These are phyloP conservation scores for Dynastes tityus DNA, from an alignment of 2,888 invertebrate species.

Conservation along the genomic window DNA sequence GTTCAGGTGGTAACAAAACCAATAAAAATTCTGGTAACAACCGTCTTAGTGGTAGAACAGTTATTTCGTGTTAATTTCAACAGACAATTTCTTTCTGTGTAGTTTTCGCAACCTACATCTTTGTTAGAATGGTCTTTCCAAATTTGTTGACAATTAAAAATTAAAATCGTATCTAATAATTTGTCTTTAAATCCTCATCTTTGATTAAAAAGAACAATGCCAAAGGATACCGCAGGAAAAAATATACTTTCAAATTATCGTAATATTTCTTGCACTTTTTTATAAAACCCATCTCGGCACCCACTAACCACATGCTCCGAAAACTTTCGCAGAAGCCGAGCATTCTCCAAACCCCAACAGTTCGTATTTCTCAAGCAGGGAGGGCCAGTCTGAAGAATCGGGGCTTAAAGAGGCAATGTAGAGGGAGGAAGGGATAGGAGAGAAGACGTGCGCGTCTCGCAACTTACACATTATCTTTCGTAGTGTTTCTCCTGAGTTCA, in stretches of 20 bases:
- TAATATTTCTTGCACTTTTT: conserved; percentile 29
- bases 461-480: conserved; percentile 35
- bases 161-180: too few relatives aligned
- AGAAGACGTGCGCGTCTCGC: conserved; percentile 4
- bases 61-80: too few relatives aligned
- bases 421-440: neutral
- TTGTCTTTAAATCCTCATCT: too few relatives aligned
- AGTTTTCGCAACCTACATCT: too few relatives aligned
- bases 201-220: too few relatives aligned
- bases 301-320: conserved; percentile 36
- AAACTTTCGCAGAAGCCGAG: conserved; percentile 19
- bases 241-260: conserved; percentile 1
- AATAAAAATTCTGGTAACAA: too few relatives aligned
- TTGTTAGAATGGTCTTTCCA: too few relatives aligned
- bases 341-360: conserved; percentile 21
- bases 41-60: too few relatives aligned
- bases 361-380: conserved; percentile 40
- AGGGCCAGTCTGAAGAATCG: conserved; percentile 22
- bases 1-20: too few relatives aligned
- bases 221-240: neutral
- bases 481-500: conserved; percentile 9
- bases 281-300: conserved; percentile 27
- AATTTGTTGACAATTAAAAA: too few relatives aligned
- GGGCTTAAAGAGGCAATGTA: conserved; percentile 20
- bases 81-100: too few relatives aligned